These are phyloP conservation scores for Poeciliopsis presidionis DNA, from an alignment of 2,797 vertebrate species.

Conservation along the genomic window DNA sequence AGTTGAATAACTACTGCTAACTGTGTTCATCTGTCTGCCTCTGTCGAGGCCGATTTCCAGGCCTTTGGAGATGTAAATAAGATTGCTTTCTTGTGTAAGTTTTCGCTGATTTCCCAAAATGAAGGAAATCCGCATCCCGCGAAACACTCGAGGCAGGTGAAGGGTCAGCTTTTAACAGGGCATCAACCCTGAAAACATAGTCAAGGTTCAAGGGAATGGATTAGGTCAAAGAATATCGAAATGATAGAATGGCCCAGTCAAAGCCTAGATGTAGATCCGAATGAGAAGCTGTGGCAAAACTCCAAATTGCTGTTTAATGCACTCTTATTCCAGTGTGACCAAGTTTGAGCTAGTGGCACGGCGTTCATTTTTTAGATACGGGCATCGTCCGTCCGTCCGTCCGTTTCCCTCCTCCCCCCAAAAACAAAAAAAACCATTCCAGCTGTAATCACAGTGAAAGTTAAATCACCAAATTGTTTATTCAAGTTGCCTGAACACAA, in stretches of 20 bases:
- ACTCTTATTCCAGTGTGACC: background rate
- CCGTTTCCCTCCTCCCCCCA: too few species aligned
- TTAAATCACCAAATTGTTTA: background rate
- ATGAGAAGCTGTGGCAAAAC: background rate
- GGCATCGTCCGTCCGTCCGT: background rate
- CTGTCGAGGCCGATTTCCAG: too few species aligned
- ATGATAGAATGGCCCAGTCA: background rate
- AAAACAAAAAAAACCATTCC: background rate
- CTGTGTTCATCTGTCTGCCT: too few species aligned
- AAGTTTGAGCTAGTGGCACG: background rate
- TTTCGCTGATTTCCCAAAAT: too few species aligned
- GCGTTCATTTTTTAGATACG: background rate
- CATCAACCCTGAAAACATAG: background rate
- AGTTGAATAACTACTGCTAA: too few species aligned
- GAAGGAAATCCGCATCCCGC: too few species aligned
- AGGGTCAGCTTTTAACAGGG: background rate
- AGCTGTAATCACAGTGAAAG: background rate
- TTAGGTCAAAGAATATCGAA: background rate
- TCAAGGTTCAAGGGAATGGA: background rate
- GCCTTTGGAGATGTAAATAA: too few species aligned
- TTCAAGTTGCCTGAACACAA: background rate
- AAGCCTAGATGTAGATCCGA: background rate
- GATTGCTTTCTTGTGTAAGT: too few species aligned
- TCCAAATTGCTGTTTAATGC: background rate
- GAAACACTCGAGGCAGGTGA: background rate